These are phyloP conservation scores for Drosophila busckii DNA, from an alignment of 1,140 invertebrate species.

Conservation along the genomic window DNA sequence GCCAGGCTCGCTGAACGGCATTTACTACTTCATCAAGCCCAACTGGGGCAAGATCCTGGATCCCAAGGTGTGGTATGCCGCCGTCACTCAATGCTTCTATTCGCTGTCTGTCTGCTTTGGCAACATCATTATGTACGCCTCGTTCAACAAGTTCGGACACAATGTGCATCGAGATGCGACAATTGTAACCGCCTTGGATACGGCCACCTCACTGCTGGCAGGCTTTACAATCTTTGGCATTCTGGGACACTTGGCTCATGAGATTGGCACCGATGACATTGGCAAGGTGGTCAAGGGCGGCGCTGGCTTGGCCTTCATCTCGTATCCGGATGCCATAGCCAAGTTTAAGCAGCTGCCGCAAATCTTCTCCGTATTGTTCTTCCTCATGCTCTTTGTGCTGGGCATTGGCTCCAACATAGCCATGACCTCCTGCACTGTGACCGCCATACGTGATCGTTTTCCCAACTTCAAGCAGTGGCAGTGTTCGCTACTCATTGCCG, in stretches of 20 bases:
- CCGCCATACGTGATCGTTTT: constrained; percentile 86
- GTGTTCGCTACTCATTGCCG: constrained; percentile 81
- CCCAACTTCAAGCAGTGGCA: constrained; percentile 82
- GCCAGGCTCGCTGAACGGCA: constrained; percentile 86
- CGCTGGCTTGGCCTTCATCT: constrained; percentile 89
- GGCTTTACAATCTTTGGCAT: constrained; percentile 94
- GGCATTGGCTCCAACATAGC: constrained; percentile 88
- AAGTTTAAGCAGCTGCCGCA: constrained; percentile 89
- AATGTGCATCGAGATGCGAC: constrained; percentile 89
- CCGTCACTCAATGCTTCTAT: constrained; percentile 92
- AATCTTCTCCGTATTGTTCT: constrained; percentile 93
- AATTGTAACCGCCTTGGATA: constrained; percentile 88
- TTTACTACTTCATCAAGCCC: constrained; percentile 87
- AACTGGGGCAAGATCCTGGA: constrained; percentile 85
- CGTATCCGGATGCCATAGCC: constrained; percentile 93
- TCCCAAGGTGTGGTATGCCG: constrained; percentile 88
- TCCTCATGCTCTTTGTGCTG: constrained; percentile 91
- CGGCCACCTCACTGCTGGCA: constrained; percentile 89
- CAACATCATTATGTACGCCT: constrained; percentile 89
- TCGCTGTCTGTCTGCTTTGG: constrained; percentile 91
- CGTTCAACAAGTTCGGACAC: constrained; percentile 90
- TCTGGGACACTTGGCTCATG: constrained; percentile 86
- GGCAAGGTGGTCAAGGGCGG: constrained; percentile 83
- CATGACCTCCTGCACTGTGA: constrained; percentile 84
- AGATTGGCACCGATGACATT: constrained; percentile 82